phyloP scores from a whole-genome alignment of 1,140 invertebrate genomes.

The Drosophila nannoptera region DNA sequence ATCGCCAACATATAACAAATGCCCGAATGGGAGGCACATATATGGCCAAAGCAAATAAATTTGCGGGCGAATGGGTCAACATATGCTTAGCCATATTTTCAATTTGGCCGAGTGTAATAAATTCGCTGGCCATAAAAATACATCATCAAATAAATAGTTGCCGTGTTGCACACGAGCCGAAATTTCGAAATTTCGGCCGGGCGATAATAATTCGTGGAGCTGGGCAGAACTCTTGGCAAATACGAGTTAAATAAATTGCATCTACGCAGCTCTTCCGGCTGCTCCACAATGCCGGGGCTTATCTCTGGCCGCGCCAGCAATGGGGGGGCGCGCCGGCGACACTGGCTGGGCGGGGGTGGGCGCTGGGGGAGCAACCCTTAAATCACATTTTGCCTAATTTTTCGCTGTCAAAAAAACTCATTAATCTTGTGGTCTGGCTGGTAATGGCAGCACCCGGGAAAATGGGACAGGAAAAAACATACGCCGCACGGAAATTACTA shows the following conservation, averaged over 20 bases:
- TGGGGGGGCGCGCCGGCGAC: slow-evolving; percentile 13
- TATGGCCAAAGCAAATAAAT: slow-evolving; percentile 35
- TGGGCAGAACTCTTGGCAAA: slow-evolving; percentile 52
- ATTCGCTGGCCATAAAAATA: slow-evolving; percentile 70
- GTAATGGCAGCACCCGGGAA: slow-evolving; percentile 66
- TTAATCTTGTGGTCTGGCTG: slow-evolving; percentile 72
- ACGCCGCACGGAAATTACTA: slow-evolving; percentile 72
- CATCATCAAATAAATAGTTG: slow-evolving; percentile 75
- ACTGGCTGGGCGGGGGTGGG: neutral
- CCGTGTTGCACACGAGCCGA: slow-evolving; percentile 55
- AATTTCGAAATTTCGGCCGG: slow-evolving; percentile 7
- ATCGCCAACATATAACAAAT: too few species aligned
- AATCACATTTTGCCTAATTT: slow-evolving; percentile 78
- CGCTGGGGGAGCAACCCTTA: slow-evolving; percentile 61
- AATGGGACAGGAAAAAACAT: slow-evolving; percentile 75
- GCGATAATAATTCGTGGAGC: slow-evolving; percentile 28
- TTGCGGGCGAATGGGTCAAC: slow-evolving; percentile 35
- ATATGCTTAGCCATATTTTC: slow-evolving; percentile 51
- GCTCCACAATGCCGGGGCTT: slow-evolving; percentile 44
- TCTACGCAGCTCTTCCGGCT: slow-evolving; percentile 46
- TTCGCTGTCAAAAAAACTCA: slow-evolving; percentile 77
- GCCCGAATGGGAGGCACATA: neutral
- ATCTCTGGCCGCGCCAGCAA: slow-evolving; percentile 64
- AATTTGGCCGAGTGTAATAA: slow-evolving; percentile 61
- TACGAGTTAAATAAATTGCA: slow-evolving; percentile 68